phyloP scores from a whole-genome alignment of 2,888 invertebrate genomes.

The Chrysina gloriosa region DNA sequence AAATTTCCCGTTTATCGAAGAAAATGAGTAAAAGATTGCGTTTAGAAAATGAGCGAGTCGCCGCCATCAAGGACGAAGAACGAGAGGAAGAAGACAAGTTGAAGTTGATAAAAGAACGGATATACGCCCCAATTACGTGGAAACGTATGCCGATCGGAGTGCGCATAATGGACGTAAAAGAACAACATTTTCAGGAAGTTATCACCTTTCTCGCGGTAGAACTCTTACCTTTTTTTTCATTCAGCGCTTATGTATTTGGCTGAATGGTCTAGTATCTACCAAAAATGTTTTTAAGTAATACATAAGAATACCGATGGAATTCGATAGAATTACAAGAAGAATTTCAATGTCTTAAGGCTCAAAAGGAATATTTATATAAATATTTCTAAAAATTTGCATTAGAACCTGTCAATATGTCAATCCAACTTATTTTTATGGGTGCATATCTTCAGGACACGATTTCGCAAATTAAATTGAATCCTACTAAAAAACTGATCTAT shows the following conservation, averaged over 20 bases:
- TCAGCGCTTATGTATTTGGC: no score
- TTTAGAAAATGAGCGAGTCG: constrained; percentile 55
- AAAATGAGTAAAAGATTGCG: constrained; percentile 59
- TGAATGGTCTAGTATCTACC: no score
- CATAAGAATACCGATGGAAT: no score
- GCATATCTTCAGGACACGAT: no score
- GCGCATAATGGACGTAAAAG: constrained; percentile 58
- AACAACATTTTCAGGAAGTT: constrained; percentile 53
- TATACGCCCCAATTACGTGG: constrained; percentile 59
- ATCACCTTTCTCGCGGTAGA: constrained; percentile 56
- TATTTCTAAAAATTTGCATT: no score
- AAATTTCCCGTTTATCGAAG: background rate
- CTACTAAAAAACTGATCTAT: no score
- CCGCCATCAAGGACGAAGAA: constrained; percentile 56
- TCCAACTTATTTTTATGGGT: no score
- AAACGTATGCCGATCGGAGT: constrained; percentile 55
- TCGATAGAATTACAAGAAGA: background rate
- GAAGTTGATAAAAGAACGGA: constrained; percentile 53
- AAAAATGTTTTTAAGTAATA: no score
- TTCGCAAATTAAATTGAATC: no score
- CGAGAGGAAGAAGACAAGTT: constrained; percentile 58
- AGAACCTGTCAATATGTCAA: no score
- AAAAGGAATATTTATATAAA: no score
- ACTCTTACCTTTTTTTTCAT: background rate
- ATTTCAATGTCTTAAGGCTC: no score